phyloP scores from a whole-genome alignment of 64 coral and sea anemone species.

The Orbicella faveolata region DNA sequence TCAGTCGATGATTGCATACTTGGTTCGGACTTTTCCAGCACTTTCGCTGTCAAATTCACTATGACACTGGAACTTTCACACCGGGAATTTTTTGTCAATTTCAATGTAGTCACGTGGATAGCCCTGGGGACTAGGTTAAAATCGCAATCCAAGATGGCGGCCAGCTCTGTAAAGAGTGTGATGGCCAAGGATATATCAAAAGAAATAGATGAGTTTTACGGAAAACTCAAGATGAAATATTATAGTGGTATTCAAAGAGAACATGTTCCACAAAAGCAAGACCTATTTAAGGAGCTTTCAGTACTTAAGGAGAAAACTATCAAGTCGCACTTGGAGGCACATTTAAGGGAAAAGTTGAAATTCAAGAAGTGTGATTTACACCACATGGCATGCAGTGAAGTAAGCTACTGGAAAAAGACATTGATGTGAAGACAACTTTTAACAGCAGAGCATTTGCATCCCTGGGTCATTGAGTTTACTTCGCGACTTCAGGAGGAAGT shows the following conservation, averaged over 20 bases:
- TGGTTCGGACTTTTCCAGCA: slow-evolving; percentile 60
- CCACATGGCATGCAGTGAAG: slow-evolving; percentile 61
- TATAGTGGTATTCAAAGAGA: slow-evolving; percentile 49
- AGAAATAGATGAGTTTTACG: slow-evolving; percentile 56
- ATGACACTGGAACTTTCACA: slow-evolving; percentile 59
- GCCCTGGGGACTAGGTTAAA: slow-evolving; percentile 21
- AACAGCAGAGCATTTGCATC: slow-evolving; percentile 62
- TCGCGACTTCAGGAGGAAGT: slow-evolving; percentile 47
- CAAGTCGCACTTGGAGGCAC: slow-evolving; percentile 38
- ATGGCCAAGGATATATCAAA: slow-evolving; percentile 30
- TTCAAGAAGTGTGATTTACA: slow-evolving; percentile 54
- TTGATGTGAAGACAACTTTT: slow-evolving; percentile 56
- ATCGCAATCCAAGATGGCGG: slow-evolving; percentile 59
- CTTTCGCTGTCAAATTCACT: slow-evolving; percentile 62
- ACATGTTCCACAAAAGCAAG: slow-evolving; percentile 52
- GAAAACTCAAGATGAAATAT: slow-evolving; percentile 53
- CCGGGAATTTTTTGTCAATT: slow-evolving; percentile 43
- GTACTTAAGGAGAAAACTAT: slow-evolving; percentile 50
- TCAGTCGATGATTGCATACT: slow-evolving; percentile 59
- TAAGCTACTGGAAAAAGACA: slow-evolving; percentile 46
- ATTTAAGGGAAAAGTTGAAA: slow-evolving; percentile 58
- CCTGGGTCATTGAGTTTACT: slow-evolving; percentile 60
- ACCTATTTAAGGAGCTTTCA: slow-evolving; percentile 60
- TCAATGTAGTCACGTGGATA: slow-evolving; percentile 45
- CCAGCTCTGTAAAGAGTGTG: slow-evolving; percentile 30